Evolutionary conservation across 2,888 invertebrate species (phyloP).

Genomic region (Formica aserva): DNA sequence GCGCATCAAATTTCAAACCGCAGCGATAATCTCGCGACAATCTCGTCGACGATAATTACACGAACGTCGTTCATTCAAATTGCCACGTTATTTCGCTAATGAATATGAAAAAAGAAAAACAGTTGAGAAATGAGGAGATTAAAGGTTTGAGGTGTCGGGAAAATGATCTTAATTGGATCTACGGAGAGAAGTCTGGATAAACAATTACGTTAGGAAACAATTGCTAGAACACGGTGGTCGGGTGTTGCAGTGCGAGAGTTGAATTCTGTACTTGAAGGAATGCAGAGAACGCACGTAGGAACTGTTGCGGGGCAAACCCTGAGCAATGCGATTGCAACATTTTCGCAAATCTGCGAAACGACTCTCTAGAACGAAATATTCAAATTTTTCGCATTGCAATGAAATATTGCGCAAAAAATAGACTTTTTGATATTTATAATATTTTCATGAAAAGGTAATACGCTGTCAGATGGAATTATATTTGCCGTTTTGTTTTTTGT

Average conservation of each 20-base stretch:
- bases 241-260: constrained; percentile 26
- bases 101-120: neutral
- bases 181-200: constrained; percentile 43
- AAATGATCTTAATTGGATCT: constrained; percentile 27
- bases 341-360: neutral
- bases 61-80: neutral
- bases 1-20: constrained; percentile 32
- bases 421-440: neutral
- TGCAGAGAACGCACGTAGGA: constrained; percentile 47
- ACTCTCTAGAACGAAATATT: neutral
- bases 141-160: constrained; percentile 5
- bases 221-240: constrained; percentile 37
- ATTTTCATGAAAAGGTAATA: neutral
- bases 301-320: constrained; percentile 8
- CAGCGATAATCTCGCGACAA: constrained; percentile 6
- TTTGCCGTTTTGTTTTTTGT: neutral
- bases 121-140: neutral
- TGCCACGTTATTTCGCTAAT: neutral
- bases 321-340: constrained; percentile 29
- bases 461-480: neutral
- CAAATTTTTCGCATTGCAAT: neutral
- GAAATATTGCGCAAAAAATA: neutral
- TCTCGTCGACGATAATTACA: neutral
- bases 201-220: constrained; percentile 60
- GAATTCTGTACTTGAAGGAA: constrained; percentile 27